Percentiles rank a stretch among this genome's conserved stretches.
Conservation (phyloP, 2,888 invertebrate genomes). For the Sarcophaga rosellei region DNA sequence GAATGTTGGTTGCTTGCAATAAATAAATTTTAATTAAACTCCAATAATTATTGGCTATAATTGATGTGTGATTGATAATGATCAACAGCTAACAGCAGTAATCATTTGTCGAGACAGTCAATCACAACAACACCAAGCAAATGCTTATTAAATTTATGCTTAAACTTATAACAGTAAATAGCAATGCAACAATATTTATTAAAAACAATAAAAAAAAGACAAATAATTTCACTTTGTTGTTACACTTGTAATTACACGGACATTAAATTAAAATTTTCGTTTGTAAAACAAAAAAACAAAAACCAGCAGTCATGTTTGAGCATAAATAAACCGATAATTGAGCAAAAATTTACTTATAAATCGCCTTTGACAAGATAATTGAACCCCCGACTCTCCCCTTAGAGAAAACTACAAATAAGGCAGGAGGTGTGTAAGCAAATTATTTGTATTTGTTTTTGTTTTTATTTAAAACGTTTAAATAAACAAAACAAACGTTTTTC, state of each 20-base stretch:
- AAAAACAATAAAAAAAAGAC: not conserved
- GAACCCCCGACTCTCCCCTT: not conserved
- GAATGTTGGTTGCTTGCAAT: too few relatives aligned
- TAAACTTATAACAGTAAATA: too few relatives aligned
- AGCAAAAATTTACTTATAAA: conserved; percentile 15
- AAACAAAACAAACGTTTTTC: too few relatives aligned
- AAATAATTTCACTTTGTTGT: conserved; percentile 20
- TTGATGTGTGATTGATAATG: too few relatives aligned
- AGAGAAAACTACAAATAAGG: too few relatives aligned
- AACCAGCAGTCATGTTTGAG: conserved; percentile 5
- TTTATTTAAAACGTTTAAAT: too few relatives aligned
- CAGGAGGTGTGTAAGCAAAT: too few relatives aligned
- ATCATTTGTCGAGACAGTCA: too few relatives aligned
- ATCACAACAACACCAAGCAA: not conserved
- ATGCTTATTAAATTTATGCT: not conserved
- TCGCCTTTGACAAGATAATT: conserved; percentile 52
- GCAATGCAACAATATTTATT: not conserved
- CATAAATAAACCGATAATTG: conserved; percentile 43
- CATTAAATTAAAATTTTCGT: conserved; percentile 2
- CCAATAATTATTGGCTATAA: too few relatives aligned
- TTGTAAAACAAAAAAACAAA: not conserved
- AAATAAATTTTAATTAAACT: too few relatives aligned
- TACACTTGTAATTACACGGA: conserved; percentile 2
- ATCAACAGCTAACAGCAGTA: too few relatives aligned
- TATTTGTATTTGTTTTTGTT: too few relatives aligned